Evolutionary conservation across 2,113 vertebrate genomes (phyloP).

Genomic region (Mionectes macconnelli): DNA sequence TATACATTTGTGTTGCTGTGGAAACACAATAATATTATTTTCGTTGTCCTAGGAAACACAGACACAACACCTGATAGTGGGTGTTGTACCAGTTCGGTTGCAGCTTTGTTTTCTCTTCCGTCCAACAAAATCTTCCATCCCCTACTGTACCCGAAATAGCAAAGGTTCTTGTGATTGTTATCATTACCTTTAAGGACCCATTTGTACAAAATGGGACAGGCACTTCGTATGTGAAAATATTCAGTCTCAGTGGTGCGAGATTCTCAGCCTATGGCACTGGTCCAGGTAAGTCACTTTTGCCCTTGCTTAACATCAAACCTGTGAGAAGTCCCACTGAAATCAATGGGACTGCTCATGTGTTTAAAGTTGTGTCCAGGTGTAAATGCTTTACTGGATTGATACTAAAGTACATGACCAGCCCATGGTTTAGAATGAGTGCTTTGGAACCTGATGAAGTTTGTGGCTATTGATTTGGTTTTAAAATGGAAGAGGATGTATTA

Average conservation of each 20-base stretch:
- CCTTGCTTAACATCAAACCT: not conserved
- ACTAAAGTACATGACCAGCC: not conserved
- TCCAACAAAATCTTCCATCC: not conserved
- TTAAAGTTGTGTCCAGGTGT: not conserved
- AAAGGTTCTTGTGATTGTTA: not conserved
- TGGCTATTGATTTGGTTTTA: not conserved
- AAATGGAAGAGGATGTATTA: not conserved
- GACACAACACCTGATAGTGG: conserved; percentile 25
- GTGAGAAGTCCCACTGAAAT: conserved; percentile 6
- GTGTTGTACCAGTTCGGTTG: not conserved
- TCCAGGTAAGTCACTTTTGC: conserved; percentile 12
- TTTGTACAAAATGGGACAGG: not conserved
- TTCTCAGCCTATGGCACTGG: not conserved
- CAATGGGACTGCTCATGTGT: not conserved
- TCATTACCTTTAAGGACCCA: not conserved
- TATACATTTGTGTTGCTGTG: conserved; percentile 45
- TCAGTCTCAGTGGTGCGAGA: not conserved
- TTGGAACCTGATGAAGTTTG: not conserved
- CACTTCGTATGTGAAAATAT: not conserved
- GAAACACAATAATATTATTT: conserved; percentile 64
- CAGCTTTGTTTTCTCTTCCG: conserved; percentile 1
- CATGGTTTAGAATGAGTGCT: rapidly evolving
- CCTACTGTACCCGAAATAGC: not conserved
- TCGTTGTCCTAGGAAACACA: conserved; percentile 60
- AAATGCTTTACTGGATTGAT: conserved; percentile 24